These are phyloP conservation scores for Magallana ariakensis DNA, from an alignment of 1,140 invertebrate genomes.

Conservation along the genomic window DNA sequence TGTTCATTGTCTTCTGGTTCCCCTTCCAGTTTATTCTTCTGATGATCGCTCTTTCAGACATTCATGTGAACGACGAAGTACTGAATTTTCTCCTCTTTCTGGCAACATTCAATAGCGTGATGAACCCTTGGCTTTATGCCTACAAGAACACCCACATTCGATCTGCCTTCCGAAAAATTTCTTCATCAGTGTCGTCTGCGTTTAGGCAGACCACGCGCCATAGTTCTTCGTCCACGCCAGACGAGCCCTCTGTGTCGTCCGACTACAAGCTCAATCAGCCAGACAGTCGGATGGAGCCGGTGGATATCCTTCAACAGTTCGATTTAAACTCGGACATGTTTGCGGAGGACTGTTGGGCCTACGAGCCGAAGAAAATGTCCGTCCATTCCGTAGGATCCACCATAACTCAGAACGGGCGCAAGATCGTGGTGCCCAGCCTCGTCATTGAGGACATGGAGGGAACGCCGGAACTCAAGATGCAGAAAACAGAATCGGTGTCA, in stretches of 20 bases:
- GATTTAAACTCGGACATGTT: neutral
- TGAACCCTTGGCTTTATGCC: slow-evolving; percentile 86
- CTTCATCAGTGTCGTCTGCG: neutral
- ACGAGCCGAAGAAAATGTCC: slow-evolving; percentile 9
- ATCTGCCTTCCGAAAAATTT: slow-evolving; percentile 82
- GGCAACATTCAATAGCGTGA: slow-evolving; percentile 83
- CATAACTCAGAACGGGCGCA: slow-evolving; percentile 11
- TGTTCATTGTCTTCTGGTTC: slow-evolving; percentile 84
- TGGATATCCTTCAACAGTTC: neutral
- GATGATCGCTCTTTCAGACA: slow-evolving; percentile 82
- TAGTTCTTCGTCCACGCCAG: slow-evolving; percentile 39
- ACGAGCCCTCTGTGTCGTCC: neutral
- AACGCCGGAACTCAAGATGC: neutral
- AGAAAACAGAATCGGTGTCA: neutral
- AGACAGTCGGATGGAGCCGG: slow-evolving; percentile 45
- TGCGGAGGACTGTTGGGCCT: slow-evolving; percentile 13
- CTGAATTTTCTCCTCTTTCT: slow-evolving; percentile 82
- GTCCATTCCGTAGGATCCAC: slow-evolving; percentile 11
- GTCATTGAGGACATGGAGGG: slow-evolving; percentile 38
- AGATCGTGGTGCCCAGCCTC: neutral
- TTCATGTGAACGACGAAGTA: slow-evolving; percentile 81
- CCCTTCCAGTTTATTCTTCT: slow-evolving; percentile 84
- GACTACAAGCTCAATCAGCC: slow-evolving; percentile 39
- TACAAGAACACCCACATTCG: slow-evolving; percentile 85
- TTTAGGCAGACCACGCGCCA: slow-evolving; percentile 39